Conservation (phyloP, 2,888 invertebrate genomes). For the Drosophila phalerata region DNA sequence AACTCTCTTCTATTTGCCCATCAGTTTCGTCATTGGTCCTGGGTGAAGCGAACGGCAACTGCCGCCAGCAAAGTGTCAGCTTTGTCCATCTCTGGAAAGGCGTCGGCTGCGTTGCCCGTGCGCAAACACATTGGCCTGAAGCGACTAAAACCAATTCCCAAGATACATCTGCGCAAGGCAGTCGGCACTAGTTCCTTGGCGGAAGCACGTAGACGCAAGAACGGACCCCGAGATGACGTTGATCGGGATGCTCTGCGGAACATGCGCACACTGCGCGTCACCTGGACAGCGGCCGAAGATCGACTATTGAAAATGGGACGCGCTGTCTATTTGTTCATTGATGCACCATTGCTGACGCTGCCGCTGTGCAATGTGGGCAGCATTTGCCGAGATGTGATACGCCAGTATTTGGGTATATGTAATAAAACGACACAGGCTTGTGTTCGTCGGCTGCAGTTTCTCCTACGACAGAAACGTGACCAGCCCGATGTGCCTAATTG, state of each 20-base stretch:
- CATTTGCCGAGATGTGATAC: constrained; percentile 87
- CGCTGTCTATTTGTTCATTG: constrained; percentile 87
- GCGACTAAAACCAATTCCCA: constrained; percentile 48
- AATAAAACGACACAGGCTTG: constrained; percentile 91
- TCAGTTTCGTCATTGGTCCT: constrained; percentile 89
- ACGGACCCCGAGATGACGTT: constrained; percentile 87
- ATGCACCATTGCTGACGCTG: constrained; percentile 84
- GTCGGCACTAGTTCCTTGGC: constrained; percentile 7
- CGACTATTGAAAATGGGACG: constrained; percentile 89
- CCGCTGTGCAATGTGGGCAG: constrained; percentile 83
- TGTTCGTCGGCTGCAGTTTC: constrained; percentile 88
- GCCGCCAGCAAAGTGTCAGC: constrained; percentile 22
- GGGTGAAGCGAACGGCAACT: constrained; percentile 75
- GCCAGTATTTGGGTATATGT: constrained; percentile 86
- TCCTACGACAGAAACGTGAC: constrained; percentile 88
- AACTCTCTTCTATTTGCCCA: constrained; percentile 90
- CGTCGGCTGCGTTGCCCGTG: constrained; percentile 8
- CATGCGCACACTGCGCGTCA: constrained; percentile 88
- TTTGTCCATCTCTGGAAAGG: not conserved
- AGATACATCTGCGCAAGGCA: constrained; percentile 24
- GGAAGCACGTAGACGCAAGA: constrained; percentile 37
- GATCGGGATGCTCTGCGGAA: constrained; percentile 88
- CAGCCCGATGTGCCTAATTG: constrained; percentile 88
- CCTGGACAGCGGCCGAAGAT: constrained; percentile 90
- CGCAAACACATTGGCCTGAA: constrained; percentile 47